These are phyloP conservation scores for Rhipidura dahli DNA, from an alignment of 2,113 vertebrate genomes.

Conservation along the genomic window DNA sequence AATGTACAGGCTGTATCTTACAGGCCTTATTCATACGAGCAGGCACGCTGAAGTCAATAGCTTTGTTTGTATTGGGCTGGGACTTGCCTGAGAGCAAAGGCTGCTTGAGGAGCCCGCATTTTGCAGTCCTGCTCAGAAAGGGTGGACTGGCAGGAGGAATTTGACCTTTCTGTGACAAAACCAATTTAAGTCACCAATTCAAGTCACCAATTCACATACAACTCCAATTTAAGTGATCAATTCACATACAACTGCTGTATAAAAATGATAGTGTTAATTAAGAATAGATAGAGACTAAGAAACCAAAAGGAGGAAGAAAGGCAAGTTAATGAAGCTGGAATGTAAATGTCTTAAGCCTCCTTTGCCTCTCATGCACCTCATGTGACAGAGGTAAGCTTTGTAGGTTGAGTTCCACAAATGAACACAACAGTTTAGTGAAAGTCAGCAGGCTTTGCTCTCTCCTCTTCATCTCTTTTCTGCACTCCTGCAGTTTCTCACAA, in stretches of 20 bases:
- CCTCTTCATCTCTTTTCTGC: neutral
- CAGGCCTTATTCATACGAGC: constrained; percentile 3
- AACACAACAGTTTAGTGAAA: neutral
- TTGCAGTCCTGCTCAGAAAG: neutral
- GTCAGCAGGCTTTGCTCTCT: neutral
- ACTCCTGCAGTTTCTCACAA: neutral
- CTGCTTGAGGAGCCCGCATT: neutral
- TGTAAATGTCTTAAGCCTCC: neutral
- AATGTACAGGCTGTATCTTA: constrained; percentile 9
- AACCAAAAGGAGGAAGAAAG: neutral
- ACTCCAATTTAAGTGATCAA: neutral
- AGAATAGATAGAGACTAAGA: neutral
- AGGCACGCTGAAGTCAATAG: neutral
- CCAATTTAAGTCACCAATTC: neutral
- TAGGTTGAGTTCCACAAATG: neutral
- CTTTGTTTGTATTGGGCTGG: constrained; percentile 10
- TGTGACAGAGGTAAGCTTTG: neutral
- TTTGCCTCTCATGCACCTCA: neutral
- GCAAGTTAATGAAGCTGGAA: neutral
- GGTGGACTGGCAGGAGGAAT: neutral
- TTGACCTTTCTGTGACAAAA: neutral
- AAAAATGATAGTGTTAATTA: neutral
- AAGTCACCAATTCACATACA: neutral
- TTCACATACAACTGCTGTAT: neutral
- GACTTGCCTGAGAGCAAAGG: neutral